Evolutionary conservation across 1,140 invertebrate genomes (phyloP).

Genomic region (Carposina sasakii): DNA sequence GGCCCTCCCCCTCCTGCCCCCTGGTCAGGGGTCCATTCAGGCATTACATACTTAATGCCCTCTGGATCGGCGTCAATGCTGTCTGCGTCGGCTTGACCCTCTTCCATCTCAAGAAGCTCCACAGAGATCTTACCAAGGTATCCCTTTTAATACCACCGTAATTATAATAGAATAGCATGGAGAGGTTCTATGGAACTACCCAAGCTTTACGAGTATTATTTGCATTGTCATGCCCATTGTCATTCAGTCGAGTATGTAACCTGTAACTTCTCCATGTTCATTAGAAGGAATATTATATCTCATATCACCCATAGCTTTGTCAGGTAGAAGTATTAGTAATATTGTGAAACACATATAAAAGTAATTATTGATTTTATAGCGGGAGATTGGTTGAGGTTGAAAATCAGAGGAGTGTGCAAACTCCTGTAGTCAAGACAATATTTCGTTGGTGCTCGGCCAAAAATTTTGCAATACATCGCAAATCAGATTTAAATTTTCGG

Average conservation of each 20-base stretch:
- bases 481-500: slow-evolving; percentile 67
- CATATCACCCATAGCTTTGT: too few relatives aligned
- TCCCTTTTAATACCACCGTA: too few relatives aligned
- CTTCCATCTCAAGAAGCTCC: slow-evolving; percentile 88
- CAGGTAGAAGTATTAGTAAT: too few relatives aligned
- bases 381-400: too few relatives aligned
- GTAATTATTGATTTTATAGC: too few relatives aligned
- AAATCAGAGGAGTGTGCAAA: slow-evolving; percentile 22
- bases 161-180: slow-evolving; percentile 35
- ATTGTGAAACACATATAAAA: too few relatives aligned
- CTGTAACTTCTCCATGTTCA: slow-evolving; percentile 34
- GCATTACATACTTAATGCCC: slow-evolving; percentile 90
- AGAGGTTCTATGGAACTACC: slow-evolving; percentile 32
- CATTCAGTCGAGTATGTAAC: slow-evolving; percentile 8
- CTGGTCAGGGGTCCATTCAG: slow-evolving; percentile 85
- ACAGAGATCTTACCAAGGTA: slow-evolving; percentile 86
- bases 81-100: slow-evolving; percentile 90
- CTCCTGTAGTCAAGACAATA: slow-evolving; percentile 22
- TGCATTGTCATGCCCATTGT: slow-evolving; percentile 21
- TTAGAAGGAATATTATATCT: slow-evolving; percentile 19
- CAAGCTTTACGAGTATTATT: slow-evolving; percentile 26
- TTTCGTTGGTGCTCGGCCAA: slow-evolving; percentile 41
- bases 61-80: slow-evolving; percentile 92
- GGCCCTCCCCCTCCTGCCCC: slow-evolving; percentile 85
- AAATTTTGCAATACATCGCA: slow-evolving; percentile 31